Conservation (phyloP, 2,113 vertebrate genomes). For the Sapayoa aenigma region DNA sequence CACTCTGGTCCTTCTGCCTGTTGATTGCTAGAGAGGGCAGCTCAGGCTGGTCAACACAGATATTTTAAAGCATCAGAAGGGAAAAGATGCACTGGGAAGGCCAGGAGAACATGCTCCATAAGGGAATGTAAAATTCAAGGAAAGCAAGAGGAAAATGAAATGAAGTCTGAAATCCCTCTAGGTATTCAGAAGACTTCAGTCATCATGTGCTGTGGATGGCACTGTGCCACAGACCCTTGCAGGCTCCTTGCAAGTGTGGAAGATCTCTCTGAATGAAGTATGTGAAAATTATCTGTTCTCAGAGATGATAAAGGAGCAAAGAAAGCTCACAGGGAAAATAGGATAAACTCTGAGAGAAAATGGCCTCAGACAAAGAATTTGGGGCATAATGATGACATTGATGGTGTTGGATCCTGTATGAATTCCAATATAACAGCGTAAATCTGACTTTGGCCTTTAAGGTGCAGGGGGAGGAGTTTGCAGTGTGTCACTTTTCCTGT, state of each 20-base stretch:
- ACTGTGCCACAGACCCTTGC: accelerated
- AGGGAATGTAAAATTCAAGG: background rate
- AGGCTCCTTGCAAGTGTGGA: background rate
- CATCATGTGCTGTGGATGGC: background rate
- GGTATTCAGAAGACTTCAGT: background rate
- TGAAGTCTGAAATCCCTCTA: background rate
- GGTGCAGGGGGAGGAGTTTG: background rate
- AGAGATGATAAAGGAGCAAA: background rate
- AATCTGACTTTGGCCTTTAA: background rate
- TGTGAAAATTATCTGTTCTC: background rate
- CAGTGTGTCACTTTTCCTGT: background rate
- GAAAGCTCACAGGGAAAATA: background rate
- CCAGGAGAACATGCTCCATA: accelerated
- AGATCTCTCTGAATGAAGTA: background rate
- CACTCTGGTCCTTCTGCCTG: background rate
- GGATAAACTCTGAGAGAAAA: background rate
- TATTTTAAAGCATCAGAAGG: background rate
- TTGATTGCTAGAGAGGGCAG: background rate
- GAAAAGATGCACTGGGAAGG: background rate
- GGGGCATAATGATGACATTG: background rate
- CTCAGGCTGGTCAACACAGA: accelerated
- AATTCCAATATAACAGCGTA: background rate
- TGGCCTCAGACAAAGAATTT: background rate
- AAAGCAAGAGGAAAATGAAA: background rate
- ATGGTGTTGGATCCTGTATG: background rate